A percentile compares a stretch with the other conserved stretches of the same genome.
Evolutionary conservation across 2,888 invertebrate species (phyloP).

Genomic region (Cryptocheilus praepositus): DNA sequence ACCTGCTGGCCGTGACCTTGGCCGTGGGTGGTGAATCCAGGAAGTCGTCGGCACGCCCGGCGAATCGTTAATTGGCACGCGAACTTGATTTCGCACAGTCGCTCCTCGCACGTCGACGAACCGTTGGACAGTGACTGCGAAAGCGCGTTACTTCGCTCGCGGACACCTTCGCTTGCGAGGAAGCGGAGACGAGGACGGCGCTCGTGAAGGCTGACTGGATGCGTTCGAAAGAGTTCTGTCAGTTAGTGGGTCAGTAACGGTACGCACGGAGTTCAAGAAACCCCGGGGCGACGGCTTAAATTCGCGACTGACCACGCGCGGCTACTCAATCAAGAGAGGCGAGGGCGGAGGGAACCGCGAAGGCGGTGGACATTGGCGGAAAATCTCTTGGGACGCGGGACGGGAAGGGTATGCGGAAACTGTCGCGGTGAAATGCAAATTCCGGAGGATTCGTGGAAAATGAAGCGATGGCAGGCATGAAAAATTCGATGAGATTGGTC

Average conservation of each 20-base stretch:
- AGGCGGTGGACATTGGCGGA: too few species aligned
- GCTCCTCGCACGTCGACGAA: conserved; percentile 34
- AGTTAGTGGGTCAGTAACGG: conserved; percentile 74
- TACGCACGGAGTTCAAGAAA: conserved; percentile 70
- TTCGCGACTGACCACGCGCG: too few species aligned
- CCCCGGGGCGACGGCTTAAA: conserved; percentile 46
- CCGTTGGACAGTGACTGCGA: conserved; percentile 57
- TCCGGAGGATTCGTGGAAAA: too few species aligned
- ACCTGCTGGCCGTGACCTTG: conserved; percentile 6
- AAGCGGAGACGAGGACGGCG: not conserved
- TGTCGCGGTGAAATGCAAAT: too few species aligned
- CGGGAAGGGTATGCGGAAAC: too few species aligned
- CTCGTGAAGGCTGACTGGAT: conserved; percentile 54
- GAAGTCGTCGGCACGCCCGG: not conserved
- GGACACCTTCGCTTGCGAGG: not conserved
- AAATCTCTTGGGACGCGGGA: too few species aligned
- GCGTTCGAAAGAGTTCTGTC: conserved; percentile 64
- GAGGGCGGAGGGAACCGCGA: too few species aligned
- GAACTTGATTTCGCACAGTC: not conserved
- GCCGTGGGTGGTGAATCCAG: conserved; percentile 7
- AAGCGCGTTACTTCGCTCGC: conserved; percentile 37
- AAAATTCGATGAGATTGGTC: too few species aligned
- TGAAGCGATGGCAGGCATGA: too few species aligned
- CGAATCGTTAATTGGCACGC: not conserved
- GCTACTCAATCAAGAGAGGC: too few species aligned